These are phyloP conservation scores for Acleris holmiana DNA, from an alignment of 2,888 invertebrate genomes.

Conservation along the genomic window DNA sequence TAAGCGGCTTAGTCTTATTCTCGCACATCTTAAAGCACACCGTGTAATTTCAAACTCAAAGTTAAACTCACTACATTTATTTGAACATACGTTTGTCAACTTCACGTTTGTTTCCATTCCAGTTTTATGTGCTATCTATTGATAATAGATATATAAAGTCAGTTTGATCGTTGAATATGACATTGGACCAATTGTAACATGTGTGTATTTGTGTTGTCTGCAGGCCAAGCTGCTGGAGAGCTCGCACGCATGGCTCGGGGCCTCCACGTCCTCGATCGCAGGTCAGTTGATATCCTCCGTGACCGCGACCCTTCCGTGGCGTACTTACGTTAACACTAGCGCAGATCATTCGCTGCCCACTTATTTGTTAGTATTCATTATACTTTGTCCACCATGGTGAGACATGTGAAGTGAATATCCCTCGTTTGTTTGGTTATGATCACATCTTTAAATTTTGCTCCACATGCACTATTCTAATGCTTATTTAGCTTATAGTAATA, in stretches of 20 bases:
- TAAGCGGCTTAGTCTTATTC: no score
- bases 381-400: no score
- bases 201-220: conserved; percentile 49
- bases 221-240: conserved; percentile 97
- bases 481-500: conserved; percentile 10
- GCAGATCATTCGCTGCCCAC: conserved; percentile 1
- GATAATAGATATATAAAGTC: no score
- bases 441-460: conserved; percentile 28
- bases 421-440: conserved; percentile 6
- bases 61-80: no score
- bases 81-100: no score
- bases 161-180: background rate
- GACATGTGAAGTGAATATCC: no score
- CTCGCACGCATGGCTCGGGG: conserved; percentile 96
- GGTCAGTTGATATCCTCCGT: conserved; percentile 87
- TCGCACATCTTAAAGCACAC: no score
- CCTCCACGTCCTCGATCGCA: conserved; percentile 94
- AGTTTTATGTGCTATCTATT: no score
- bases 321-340: background rate
- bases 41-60: no score
- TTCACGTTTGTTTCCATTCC: background rate
- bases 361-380: background rate
- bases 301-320: conserved; percentile 1
- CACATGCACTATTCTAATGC: conserved; percentile 28
- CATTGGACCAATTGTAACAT: conserved; percentile 10